Base-by-base conservation (phyloP, 2,797 vertebrate species). In the Eospalax fontanierii region DNA sequence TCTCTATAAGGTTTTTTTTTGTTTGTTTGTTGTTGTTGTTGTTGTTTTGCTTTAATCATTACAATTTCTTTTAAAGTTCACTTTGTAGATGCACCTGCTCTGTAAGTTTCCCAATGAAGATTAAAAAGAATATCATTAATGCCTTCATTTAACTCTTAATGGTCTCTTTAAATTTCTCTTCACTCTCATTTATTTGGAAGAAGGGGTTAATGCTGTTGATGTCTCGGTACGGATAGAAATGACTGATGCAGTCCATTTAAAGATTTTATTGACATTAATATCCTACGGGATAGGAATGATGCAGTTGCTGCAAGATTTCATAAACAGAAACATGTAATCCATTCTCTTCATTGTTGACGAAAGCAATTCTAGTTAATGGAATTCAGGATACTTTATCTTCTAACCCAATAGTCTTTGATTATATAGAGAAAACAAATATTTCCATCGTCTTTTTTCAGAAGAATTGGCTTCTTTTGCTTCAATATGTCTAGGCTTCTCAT, bases 31-130 rank as follows among this genome's bases (percentile, higher is more conserved):
- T n/a, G n/a, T n/a, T n/a, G n/a, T n/a, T n/a, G n/a, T n/a, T n/a
- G n/a, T n/a, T n/a, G n/a, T n/a, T n/a, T n/a, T n/a, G n/a, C 61
- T 92, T 87, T 81, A 68, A 78, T 50, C 5, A 82, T 94, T 65
- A 82, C 63, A 71, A 59, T 91, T 89, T 94, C 10, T 94, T 96
- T 87, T 57, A 91, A 88, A 93, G 46, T 71, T 82, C n/a, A 73
- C 21, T 91, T 93, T 95, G 68, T 66, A 63, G 89, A 38, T 91
- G 7, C 0, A n/a, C 19, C 65, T n/a, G 11, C 24, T 92, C 57
- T 63, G 4, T 74, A 92, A 8, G 0, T 82, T 85, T 85, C 78
- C 87, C 70, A 89, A 3, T 85, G 54, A 94, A 2, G 74, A 71
- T 22, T 46, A 89, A 63, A 75, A 75, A 54, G 4, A 38, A 35